Evolutionary conservation across 2,888 invertebrate genomes (phyloP).

Genomic region (Rotaria macrura): DNA sequence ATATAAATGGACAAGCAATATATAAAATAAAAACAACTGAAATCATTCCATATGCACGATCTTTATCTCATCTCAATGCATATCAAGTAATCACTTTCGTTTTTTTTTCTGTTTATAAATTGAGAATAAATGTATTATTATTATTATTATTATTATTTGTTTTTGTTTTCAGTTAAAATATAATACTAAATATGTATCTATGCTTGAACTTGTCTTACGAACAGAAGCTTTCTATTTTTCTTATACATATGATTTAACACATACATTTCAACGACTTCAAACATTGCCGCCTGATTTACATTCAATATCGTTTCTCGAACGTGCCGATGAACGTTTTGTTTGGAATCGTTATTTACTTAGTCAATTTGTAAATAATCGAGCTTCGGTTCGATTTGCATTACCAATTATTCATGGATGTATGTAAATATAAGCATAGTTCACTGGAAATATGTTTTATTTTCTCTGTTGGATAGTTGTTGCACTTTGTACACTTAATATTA

Average conservation of each 20-base stretch:
- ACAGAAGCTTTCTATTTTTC: slow-evolving; percentile 85
- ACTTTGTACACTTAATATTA: slow-evolving; percentile 67
- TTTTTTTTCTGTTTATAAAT: background rate
- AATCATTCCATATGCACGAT: slow-evolving; percentile 19
- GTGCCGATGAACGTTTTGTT: slow-evolving; percentile 71
- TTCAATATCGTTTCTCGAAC: slow-evolving; percentile 28
- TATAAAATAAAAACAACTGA: slow-evolving; percentile 29
- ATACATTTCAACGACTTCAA: slow-evolving; percentile 62
- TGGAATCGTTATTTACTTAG: slow-evolving; percentile 78
- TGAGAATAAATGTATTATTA: background rate
- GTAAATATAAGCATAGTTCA: slow-evolving; percentile 36
- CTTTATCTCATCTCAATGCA: slow-evolving; percentile 26
- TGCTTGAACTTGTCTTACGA: slow-evolving; percentile 70
- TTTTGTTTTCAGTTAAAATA: slow-evolving; percentile 15
- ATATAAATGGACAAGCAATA: slow-evolving; percentile 24
- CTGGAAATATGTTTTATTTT: background rate
- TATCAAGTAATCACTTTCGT: slow-evolving; percentile 1
- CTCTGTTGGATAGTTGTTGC: slow-evolving; percentile 56
- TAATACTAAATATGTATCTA: slow-evolving; percentile 69
- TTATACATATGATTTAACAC: slow-evolving; percentile 81
- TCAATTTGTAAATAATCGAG: slow-evolving; percentile 62
- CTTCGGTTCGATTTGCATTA: slow-evolving; percentile 59
- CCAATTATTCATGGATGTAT: slow-evolving; percentile 82
- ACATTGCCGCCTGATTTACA: slow-evolving; percentile 32
- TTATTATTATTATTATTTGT: background rate